A percentile compares a stretch with the other conserved stretches of the same genome.
Evolutionary conservation across 2,797 vertebrate genomes (phyloP).

Genomic region (Labeo calbasu): DNA sequence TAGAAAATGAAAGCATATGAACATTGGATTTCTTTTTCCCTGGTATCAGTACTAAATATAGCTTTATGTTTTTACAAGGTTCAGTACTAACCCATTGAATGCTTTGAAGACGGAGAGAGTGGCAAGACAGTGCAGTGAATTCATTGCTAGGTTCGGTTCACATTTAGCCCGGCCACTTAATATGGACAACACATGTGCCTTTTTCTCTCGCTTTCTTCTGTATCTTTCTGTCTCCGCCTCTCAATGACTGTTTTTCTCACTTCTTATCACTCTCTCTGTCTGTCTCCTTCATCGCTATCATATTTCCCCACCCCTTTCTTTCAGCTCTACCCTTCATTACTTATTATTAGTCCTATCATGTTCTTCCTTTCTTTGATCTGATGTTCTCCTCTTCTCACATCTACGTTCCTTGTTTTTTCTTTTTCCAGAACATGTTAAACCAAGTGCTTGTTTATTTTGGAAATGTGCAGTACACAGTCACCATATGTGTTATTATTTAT

Average conservation of each 20-base stretch:
- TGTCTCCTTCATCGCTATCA: neutral
- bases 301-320: neutral
- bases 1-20: constrained; percentile 76
- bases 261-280: neutral
- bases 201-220: neutral
- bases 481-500: neutral
- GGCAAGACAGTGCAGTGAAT: constrained; percentile 72
- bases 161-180: constrained; percentile 70
- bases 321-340: neutral
- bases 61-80: constrained; percentile 77
- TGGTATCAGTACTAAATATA: constrained; percentile 70
- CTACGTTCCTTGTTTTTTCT: neutral
- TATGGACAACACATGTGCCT: constrained; percentile 79
- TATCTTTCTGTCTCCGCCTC: neutral
- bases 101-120: constrained; percentile 76
- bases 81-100: constrained; percentile 60
- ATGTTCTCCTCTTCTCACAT: neutral
- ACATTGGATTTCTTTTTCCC: constrained; percentile 62
- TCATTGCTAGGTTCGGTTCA: constrained; percentile 78
- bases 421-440: neutral
- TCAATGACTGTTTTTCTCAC: neutral
- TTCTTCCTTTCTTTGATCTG: constrained; percentile 5
- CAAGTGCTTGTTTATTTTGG: neutral
- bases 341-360: neutral
- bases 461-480: neutral